phyloP scores from a whole-genome alignment of 2,888 invertebrate genomes.

The Sericinus montela region DNA sequence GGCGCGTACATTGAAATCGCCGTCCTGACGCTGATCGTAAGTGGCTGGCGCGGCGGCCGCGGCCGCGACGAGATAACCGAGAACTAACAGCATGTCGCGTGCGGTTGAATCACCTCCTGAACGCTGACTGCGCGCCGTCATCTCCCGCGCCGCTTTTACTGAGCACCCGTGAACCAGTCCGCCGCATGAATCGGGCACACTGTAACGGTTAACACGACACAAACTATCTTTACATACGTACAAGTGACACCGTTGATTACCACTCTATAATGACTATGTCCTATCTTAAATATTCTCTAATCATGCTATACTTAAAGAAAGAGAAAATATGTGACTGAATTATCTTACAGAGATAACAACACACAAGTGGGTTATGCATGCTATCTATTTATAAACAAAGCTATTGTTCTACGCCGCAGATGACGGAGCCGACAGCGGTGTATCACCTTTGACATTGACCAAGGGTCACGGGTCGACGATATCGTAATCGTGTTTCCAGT shows the following conservation, averaged over 20 bases:
- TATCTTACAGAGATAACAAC: neutral
- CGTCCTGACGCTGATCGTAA: slow-evolving; percentile 88
- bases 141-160: slow-evolving; percentile 67
- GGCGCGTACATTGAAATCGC: slow-evolving; percentile 85
- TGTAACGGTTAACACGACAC: slow-evolving; percentile 70
- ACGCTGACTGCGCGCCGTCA: slow-evolving; percentile 52
- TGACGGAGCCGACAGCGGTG: slow-evolving; percentile 20
- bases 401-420: slow-evolving; percentile 29
- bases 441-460: slow-evolving; percentile 35
- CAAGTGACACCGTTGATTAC: slow-evolving; percentile 23
- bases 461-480: slow-evolving; percentile 53
- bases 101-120: slow-evolving; percentile 43
- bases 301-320: neutral
- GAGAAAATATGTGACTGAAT: too few species aligned
- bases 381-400: neutral
- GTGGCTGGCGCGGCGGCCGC: slow-evolving; percentile 46
- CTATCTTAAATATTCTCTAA: neutral
- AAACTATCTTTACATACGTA: slow-evolving; percentile 34
- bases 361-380: slow-evolving; percentile 2
- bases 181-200: slow-evolving; percentile 65
- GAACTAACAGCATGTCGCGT: slow-evolving; percentile 54
- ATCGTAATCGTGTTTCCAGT: slow-evolving; percentile 54
- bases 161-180: slow-evolving; percentile 64
- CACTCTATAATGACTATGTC: slow-evolving; percentile 7
- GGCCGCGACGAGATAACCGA: slow-evolving; percentile 43